phyloP scores from a whole-genome alignment of 2,113 vertebrate species.

The Lophotis ruficrista region DNA sequence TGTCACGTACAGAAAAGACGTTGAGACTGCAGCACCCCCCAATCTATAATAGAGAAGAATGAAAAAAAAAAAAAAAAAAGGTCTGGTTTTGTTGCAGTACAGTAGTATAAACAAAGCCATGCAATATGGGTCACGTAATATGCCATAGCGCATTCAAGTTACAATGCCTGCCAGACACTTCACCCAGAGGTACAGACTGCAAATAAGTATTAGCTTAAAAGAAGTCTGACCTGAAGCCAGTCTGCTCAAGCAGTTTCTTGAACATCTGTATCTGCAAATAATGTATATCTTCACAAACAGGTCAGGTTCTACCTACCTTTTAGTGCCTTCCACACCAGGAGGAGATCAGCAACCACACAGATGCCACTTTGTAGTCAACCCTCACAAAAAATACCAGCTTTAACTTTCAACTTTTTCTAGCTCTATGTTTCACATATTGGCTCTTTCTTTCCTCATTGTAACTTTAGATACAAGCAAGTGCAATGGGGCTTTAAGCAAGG shows the following conservation, averaged over 20 bases:
- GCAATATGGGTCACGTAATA: background rate
- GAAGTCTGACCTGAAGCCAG: background rate
- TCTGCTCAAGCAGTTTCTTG: background rate
- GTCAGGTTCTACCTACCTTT: background rate
- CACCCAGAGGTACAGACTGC: background rate
- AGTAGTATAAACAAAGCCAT: background rate
- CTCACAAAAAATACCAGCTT: background rate
- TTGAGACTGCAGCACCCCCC: slow-evolving; percentile 94
- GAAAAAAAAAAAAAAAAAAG: background rate
- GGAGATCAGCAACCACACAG: background rate
- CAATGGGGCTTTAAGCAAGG: background rate
- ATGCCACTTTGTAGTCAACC: background rate
- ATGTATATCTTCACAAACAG: background rate
- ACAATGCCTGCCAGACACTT: background rate
- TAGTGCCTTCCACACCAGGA: background rate
- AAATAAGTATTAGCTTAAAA: background rate
- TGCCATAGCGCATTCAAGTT: background rate
- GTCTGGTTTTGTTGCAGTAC: background rate
- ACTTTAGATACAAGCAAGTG: background rate
- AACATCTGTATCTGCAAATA: background rate
- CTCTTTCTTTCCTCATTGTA: background rate
- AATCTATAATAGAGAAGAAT: slow-evolving; percentile 75
- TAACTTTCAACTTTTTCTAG: background rate
- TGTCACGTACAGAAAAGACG: slow-evolving; percentile 94
- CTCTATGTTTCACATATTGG: background rate